Evolutionary conservation across 2,113 vertebrate genomes (phyloP).

Genomic region (Zosterops borbonicus): DNA sequence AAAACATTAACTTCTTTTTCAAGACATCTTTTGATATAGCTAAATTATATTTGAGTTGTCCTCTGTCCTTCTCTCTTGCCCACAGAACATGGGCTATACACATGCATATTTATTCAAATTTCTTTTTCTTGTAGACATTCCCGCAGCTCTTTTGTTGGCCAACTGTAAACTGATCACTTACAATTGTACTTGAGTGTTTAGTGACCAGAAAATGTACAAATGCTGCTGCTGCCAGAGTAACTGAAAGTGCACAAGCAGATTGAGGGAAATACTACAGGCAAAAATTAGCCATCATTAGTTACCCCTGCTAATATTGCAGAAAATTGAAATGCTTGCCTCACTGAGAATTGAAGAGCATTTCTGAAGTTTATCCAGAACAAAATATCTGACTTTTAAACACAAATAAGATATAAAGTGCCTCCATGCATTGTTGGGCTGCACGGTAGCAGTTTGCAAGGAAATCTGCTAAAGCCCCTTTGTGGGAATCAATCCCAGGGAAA

Average conservation of each 20-base stretch:
- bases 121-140: constrained; percentile 68
- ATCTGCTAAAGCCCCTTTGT: constrained; percentile 8
- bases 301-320: constrained; percentile 79
- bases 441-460: background rate
- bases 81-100: background rate
- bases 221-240: constrained; percentile 76
- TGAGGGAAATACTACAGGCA: constrained; percentile 80
- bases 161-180: constrained; percentile 78
- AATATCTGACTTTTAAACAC: constrained; percentile 59
- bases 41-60: constrained; percentile 1
- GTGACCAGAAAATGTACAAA: constrained; percentile 87
- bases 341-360: constrained; percentile 79
- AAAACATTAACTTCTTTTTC: background rate
- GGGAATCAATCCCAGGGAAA: constrained; percentile 31
- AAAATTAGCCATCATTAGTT: constrained; percentile 83
- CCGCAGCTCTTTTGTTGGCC: constrained; percentile 70
- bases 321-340: constrained; percentile 80
- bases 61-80: constrained; percentile 26
- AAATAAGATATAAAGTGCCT: constrained; percentile 29
- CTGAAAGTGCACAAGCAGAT: constrained; percentile 78
- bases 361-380: constrained; percentile 75
- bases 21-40: background rate
- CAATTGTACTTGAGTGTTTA: constrained; percentile 81
- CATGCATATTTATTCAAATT: constrained; percentile 59
- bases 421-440: background rate